Base-by-base conservation (phyloP, 2,888 invertebrate species). In the Zygogramma bicolorata region DNA sequence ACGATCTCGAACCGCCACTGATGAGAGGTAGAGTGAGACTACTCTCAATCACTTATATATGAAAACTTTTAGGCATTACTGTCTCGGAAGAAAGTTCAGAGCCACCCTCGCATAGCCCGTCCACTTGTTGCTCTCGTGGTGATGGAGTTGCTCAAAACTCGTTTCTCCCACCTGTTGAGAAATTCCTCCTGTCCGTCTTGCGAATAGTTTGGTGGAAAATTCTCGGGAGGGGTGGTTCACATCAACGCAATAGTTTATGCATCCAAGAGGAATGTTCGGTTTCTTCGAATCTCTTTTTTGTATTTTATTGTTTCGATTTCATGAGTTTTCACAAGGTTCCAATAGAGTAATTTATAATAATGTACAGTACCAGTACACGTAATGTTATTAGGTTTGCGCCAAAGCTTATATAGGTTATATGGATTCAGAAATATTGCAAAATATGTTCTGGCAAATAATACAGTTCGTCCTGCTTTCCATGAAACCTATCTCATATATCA, bases 1-100 rank as follows among this genome's bases (percentile, higher is more conserved):
- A 71, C 70, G 62, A 70, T 13, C 66, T 38, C 69, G 69, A 73
- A 73, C 76, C 77, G 71, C 69, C 72, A 61, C 76, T 66, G 73
- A 31, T 66, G 75, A 75, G 69, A 70, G 73, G 68, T 77, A 71
- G 74, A 73, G 69, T 73, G 74, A 71, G 73, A 79, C 79, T 79
- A 76, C 69, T 71, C 66, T 53, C 75, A 57, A 69, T 59, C 76
- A 77, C 71, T 72, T 68, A 63, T 74, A 73, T 68, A 73, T 77
- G 70, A 70, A 78, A 79, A 77, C 71, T 78, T 79, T 77, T 71
- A 74, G 72, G 76, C 66, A 46, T 65, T 49, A 46, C 62, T 40
- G 67, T 57, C 40, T 34, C 40, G 67, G 73, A 73, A 68, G 71
- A 70, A 66, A 75, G 68, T 75, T 62, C 68, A 25, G 75, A 73